These are phyloP conservation scores for Cavia aperea DNA, from an alignment of 2,113 vertebrate species.

Conservation along the genomic window DNA sequence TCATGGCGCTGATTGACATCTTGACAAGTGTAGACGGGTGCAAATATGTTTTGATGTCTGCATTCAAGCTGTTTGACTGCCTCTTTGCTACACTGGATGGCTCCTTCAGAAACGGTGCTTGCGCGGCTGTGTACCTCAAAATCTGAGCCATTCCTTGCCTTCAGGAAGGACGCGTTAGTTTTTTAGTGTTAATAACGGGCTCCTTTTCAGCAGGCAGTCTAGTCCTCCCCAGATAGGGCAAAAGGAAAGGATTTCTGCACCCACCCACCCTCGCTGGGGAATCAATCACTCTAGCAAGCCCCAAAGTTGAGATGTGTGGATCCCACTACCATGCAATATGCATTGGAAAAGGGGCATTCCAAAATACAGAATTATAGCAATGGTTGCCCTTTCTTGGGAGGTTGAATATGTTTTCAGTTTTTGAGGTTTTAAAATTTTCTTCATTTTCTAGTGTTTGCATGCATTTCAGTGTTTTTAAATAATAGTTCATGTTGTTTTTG, in stretches of 20 bases:
- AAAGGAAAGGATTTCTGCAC: rapidly evolving
- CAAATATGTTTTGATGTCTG: not conserved
- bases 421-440: not conserved
- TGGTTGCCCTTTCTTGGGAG: not conserved
- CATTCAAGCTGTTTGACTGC: not conserved
- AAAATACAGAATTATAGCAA: not conserved
- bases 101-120: not conserved
- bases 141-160: not conserved
- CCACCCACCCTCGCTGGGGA: not conserved
- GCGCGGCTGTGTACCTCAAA: not conserved
- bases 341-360: not conserved
- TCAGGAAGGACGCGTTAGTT: not conserved
- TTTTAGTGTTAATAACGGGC: rapidly evolving
- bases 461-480: not conserved
- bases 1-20: not conserved
- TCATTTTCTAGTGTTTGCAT: not conserved
- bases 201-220: not conserved
- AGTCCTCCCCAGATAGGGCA: not conserved
- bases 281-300: not conserved
- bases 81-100: not conserved
- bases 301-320: not conserved
- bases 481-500: not conserved
- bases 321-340: not conserved
- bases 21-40: not conserved
- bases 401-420: not conserved